A percentile compares a stretch with the other conserved stretches of the same genome.
These are phyloP conservation scores for Chamaetylas fuelleborni DNA, from an alignment of 2,113 vertebrate genomes.

Conservation along the genomic window DNA sequence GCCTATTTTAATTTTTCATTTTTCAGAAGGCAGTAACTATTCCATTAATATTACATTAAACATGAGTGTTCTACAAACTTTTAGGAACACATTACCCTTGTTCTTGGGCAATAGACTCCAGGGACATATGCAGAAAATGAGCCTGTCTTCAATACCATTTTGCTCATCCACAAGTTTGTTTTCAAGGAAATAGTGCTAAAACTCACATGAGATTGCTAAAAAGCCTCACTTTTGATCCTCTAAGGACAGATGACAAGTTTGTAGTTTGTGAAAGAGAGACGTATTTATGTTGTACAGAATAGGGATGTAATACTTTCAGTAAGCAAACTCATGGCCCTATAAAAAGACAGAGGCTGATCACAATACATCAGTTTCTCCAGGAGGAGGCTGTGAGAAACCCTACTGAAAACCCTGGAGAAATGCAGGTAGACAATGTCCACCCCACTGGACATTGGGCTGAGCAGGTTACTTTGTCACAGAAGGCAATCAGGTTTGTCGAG, in stretches of 20 bases:
- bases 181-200: background rate
- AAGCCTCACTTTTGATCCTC: background rate
- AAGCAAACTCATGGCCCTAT: background rate
- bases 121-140: background rate
- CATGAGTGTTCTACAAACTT: constrained; percentile 4
- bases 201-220: background rate
- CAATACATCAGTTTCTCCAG: background rate
- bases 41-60: constrained; percentile 54
- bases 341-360: background rate
- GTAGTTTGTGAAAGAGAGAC: background rate
- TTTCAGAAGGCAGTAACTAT: constrained; percentile 24
- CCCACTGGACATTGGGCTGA: too few species aligned
- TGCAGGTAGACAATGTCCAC: too few species aligned
- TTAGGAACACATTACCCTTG: background rate
- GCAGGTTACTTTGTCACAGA: background rate
- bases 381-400: background rate
- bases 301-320: background rate
- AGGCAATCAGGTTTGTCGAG: background rate
- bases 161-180: background rate
- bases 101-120: background rate
- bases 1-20: constrained; percentile 14
- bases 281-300: background rate
- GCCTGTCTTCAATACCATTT: background rate
- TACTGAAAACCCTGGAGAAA: background rate
- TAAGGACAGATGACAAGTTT: background rate